Conservation (phyloP, 2,113 vertebrate genomes). For the Percopsis transmontana region DNA sequence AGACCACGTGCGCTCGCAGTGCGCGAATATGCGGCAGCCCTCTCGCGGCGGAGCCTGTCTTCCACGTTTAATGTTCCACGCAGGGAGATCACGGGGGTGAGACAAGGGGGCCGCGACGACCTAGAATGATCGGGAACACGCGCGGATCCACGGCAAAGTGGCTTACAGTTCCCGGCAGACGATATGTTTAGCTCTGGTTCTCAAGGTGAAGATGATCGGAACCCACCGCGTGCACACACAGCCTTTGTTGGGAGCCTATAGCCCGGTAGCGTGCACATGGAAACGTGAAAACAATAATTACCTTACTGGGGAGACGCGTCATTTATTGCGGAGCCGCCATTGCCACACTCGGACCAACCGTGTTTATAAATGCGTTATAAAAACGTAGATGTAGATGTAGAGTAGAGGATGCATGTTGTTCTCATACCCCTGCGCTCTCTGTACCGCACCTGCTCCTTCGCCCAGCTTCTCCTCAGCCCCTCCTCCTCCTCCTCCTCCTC, state of each 20-base stretch:
- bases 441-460: conserved; percentile 45
- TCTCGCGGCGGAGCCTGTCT: conserved; percentile 50
- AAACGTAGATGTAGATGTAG: conserved; percentile 34
- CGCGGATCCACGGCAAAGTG: too few relatives aligned
- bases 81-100: conserved; percentile 33
- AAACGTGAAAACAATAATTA: conserved; percentile 68
- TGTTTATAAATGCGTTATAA: conserved; percentile 32
- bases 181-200: conserved; percentile 12
- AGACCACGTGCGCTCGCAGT: conserved; percentile 69
- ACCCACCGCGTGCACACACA: conserved; percentile 9
- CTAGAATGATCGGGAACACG: too few relatives aligned
- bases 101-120: conserved; percentile 36
- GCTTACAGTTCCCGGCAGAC: too few relatives aligned
- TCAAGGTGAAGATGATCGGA: conserved; percentile 40
- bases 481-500: neutral
- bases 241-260: conserved; percentile 42
- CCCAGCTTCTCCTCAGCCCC: conserved; percentile 38
- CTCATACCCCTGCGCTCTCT: conserved; percentile 50
- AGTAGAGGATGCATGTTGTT: conserved; percentile 53
- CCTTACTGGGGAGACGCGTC: conserved; percentile 71
- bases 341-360: conserved; percentile 38
- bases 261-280: conserved; percentile 65
- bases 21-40: conserved; percentile 55
- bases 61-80: conserved; percentile 69
- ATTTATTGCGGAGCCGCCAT: conserved; percentile 66